Conservation (phyloP, 2,113 vertebrate species). For the Octodon degus region DNA sequence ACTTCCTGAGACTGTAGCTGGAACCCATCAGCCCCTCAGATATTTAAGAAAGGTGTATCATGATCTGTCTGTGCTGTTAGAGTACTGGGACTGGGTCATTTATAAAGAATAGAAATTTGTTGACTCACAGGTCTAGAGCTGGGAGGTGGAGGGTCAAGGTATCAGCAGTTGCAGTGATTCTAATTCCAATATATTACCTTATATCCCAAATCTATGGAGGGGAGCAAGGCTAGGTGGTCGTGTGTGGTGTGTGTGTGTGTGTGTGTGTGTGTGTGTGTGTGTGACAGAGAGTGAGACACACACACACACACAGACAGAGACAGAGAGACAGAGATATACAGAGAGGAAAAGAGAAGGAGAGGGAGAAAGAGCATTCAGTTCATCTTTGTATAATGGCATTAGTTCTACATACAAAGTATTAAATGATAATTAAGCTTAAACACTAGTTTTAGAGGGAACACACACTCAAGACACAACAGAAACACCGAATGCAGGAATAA, state of each 20-base stretch:
- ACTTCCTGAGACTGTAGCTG: neutral
- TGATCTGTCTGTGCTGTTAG: neutral
- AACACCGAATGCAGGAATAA: neutral
- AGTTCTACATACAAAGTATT: neutral
- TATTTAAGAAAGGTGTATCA: neutral
- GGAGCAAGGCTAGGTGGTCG: neutral
- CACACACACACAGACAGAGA: too few species aligned
- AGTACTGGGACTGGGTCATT: neutral
- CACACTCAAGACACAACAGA: neutral
- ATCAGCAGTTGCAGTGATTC: neutral
- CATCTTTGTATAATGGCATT: neutral
- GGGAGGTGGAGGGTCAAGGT: neutral
- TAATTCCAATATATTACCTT: neutral
- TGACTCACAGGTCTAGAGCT: neutral
- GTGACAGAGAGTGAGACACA: neutral
- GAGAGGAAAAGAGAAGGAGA: neutral
- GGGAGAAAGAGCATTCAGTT: neutral
- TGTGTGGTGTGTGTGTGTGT: neutral
- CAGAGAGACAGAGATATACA: neutral
- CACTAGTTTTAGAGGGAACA: neutral
- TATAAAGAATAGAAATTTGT: neutral
- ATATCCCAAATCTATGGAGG: neutral
- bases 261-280: neutral
- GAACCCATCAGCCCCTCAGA: neutral
- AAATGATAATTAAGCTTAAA: neutral